phyloP scores from a whole-genome alignment of 2,797 vertebrate genomes.

The Craterocephalus amniculus region DNA sequence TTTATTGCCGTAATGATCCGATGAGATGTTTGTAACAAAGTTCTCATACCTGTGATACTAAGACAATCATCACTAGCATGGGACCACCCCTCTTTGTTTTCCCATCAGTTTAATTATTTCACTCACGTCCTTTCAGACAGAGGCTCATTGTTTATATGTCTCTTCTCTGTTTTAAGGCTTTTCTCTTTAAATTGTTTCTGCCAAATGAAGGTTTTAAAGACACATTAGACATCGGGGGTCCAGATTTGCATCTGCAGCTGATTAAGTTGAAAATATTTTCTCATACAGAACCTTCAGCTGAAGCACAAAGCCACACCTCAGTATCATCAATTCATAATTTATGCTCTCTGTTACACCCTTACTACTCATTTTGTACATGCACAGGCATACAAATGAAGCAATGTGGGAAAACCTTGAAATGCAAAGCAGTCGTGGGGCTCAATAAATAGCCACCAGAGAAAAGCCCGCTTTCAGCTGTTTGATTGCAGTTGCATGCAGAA shows the following conservation, averaged over 20 bases:
- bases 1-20: no score
- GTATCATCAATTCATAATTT: slow-evolving; percentile 22
- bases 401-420: slow-evolving; percentile 41
- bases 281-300: slow-evolving; percentile 19
- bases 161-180: neutral
- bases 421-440: slow-evolving; percentile 37
- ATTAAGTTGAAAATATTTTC: slow-evolving; percentile 19
- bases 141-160: no score
- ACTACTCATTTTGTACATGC: neutral
- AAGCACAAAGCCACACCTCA: neutral
- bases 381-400: slow-evolving; percentile 16
- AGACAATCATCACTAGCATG: neutral
- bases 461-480: slow-evolving; percentile 16
- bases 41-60: neutral
- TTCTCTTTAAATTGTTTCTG: neutral
- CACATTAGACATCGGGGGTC: slow-evolving; percentile 19
- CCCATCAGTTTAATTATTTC: neutral
- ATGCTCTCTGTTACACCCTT: slow-evolving; percentile 1
- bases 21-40: neutral
- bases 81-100: neutral
- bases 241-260: slow-evolving; percentile 18
- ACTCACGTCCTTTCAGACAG: neutral
- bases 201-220: slow-evolving; percentile 28
- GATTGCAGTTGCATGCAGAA: slow-evolving; percentile 12
- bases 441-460: slow-evolving; percentile 30